These are phyloP conservation scores for Orbicella faveolata DNA, from an alignment of 64 coral and sea anemone genomes.

Conservation along the genomic window DNA sequence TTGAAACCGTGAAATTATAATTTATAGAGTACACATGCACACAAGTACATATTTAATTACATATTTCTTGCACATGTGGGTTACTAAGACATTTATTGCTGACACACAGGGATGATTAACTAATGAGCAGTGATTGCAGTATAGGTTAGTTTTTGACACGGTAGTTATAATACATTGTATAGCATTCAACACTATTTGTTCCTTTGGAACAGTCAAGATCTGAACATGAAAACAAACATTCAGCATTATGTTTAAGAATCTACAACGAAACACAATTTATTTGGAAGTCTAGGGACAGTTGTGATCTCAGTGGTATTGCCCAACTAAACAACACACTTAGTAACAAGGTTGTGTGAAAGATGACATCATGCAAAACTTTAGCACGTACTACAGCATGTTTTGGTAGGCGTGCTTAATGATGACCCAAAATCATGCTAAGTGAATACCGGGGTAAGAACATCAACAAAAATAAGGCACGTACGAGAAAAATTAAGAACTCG, in stretches of 20 bases:
- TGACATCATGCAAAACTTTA: constrained; percentile 21
- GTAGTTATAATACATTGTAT: neutral
- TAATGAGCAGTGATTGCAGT: neutral
- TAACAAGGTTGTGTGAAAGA: neutral
- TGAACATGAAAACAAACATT: neutral
- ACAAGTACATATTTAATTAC: neutral
- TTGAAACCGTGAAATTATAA: neutral
- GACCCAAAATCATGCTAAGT: neutral
- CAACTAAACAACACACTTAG: constrained; percentile 11
- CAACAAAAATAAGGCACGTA: neutral
- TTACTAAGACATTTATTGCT: constrained; percentile 8
- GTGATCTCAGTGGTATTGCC: neutral
- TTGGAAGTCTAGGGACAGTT: neutral
- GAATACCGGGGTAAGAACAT: neutral
- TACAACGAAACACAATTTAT: neutral
- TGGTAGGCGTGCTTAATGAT: constrained; percentile 12
- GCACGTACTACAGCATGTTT: neutral
- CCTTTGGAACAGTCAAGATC: neutral
- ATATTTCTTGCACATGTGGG: neutral
- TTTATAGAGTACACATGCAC: neutral
- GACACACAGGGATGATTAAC: neutral
- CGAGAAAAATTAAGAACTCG: neutral
- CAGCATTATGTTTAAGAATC: neutral
- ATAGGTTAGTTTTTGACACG: neutral
- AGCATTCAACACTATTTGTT: neutral